phyloP scores from a whole-genome alignment of 2,113 vertebrate genomes.

The Plotosus lineatus region DNA sequence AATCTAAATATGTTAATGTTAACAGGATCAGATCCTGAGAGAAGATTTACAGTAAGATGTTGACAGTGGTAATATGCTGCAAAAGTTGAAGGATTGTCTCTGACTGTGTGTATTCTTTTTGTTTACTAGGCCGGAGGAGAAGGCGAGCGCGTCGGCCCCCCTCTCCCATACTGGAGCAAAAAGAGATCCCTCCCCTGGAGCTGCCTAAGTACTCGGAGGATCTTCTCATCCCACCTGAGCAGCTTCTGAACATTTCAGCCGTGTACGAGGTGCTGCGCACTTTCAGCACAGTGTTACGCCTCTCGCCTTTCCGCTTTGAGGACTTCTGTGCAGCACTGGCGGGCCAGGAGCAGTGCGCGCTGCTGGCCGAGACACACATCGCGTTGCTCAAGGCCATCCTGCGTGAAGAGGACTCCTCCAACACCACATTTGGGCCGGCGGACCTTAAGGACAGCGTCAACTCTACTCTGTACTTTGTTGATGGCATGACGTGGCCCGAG shows the following conservation, averaged over 20 bases:
- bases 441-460: conserved; percentile 98
- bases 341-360: conserved; percentile 94
- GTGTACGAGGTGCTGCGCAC: conserved; percentile 95
- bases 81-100: not conserved
- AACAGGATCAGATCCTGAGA: not conserved
- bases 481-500: conserved; percentile 98
- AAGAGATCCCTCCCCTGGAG: conserved; percentile 87
- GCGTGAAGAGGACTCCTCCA: conserved; percentile 95
- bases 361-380: conserved; percentile 94
- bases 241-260: conserved; percentile 90
- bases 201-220: conserved; percentile 93
- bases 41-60: not conserved
- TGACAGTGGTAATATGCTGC: not conserved
- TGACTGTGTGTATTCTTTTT: not conserved
- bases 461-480: conserved; percentile 96
- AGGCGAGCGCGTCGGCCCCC: conserved; percentile 83
- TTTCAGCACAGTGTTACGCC: conserved; percentile 93
- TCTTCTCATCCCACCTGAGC: conserved; percentile 88
- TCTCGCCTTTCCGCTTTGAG: conserved; percentile 97
- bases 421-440: conserved; percentile 96
- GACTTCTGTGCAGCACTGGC: conserved; percentile 95
- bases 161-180: conserved; percentile 91
- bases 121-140: conserved; percentile 80
- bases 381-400: conserved; percentile 92
- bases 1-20: not conserved